Conservation (phyloP, 2,888 invertebrate genomes). For the Tetragonula carbonaria region DNA sequence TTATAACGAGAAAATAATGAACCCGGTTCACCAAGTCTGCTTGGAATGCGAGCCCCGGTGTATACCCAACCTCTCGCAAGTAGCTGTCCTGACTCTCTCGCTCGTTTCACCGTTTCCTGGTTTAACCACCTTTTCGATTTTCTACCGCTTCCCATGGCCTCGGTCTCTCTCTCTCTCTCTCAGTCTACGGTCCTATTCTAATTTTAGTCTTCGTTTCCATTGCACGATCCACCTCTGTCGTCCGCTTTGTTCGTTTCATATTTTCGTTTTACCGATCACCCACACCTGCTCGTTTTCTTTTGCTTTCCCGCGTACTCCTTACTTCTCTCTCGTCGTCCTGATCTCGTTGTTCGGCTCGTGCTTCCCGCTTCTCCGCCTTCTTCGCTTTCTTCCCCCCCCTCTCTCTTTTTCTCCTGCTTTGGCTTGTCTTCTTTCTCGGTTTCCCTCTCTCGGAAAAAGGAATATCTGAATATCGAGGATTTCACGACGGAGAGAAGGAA, state of each 20-base stretch:
- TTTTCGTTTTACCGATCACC: slow-evolving; percentile 55
- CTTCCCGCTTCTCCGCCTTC: not conserved
- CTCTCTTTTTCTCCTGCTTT: not conserved
- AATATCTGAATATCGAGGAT: slow-evolving; percentile 51
- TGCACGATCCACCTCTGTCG: slow-evolving; percentile 13
- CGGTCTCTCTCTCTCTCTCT: not conserved
- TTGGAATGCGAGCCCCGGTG: slow-evolving; percentile 81
- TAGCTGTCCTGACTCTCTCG: slow-evolving; percentile 42
- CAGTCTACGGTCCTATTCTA: slow-evolving; percentile 49
- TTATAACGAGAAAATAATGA: slow-evolving; percentile 84
- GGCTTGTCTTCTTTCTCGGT: not conserved
- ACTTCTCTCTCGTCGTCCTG: not conserved
- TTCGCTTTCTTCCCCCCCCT: too few species aligned
- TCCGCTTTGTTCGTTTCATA: slow-evolving; percentile 42
- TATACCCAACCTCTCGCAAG: slow-evolving; percentile 60
- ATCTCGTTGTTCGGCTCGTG: not conserved
- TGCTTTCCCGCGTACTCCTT: not conserved
- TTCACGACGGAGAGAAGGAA: slow-evolving; percentile 2
- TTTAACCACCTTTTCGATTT: slow-evolving; percentile 58
- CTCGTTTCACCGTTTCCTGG: slow-evolving; percentile 39
- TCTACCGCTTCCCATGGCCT: slow-evolving; percentile 38
- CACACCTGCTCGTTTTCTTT: slow-evolving; percentile 26
- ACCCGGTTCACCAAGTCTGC: slow-evolving; percentile 81
- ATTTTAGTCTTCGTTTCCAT: slow-evolving; percentile 47
- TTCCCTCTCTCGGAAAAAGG: not conserved